These are phyloP conservation scores for Rallus limicola DNA, from an alignment of 2,113 vertebrate species.

Conservation along the genomic window DNA sequence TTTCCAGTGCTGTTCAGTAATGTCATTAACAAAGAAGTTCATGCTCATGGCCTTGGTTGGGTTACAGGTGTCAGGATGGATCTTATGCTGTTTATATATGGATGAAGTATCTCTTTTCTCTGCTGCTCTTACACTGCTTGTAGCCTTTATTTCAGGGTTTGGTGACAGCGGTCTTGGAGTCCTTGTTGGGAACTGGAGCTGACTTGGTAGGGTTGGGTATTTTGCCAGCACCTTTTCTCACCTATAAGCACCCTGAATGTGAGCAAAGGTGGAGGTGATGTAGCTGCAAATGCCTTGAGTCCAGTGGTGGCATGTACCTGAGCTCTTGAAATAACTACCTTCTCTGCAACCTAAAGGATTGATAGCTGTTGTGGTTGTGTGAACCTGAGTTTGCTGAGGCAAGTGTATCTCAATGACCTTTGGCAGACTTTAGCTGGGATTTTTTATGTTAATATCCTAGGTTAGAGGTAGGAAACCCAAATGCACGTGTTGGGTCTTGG, in stretches of 20 bases:
- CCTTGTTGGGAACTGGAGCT: neutral
- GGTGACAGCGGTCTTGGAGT: neutral
- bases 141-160: neutral
- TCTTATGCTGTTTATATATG: neutral
- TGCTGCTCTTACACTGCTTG: neutral
- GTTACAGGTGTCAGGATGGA: neutral
- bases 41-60: neutral
- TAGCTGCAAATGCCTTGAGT: neutral
- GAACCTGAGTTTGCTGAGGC: neutral
- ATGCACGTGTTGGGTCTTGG: neutral
- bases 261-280: neutral
- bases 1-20: neutral
- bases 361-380: neutral
- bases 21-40: neutral
- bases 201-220: neutral
- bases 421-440: neutral
- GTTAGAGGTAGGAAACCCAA: neutral
- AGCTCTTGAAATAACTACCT: neutral
- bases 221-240: neutral
- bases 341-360: neutral
- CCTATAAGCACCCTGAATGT: neutral
- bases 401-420: neutral
- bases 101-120: neutral
- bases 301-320: neutral
- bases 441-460: neutral